These are phyloP conservation scores for Passer montanus DNA, from an alignment of 2,113 vertebrate species.

Conservation along the genomic window DNA sequence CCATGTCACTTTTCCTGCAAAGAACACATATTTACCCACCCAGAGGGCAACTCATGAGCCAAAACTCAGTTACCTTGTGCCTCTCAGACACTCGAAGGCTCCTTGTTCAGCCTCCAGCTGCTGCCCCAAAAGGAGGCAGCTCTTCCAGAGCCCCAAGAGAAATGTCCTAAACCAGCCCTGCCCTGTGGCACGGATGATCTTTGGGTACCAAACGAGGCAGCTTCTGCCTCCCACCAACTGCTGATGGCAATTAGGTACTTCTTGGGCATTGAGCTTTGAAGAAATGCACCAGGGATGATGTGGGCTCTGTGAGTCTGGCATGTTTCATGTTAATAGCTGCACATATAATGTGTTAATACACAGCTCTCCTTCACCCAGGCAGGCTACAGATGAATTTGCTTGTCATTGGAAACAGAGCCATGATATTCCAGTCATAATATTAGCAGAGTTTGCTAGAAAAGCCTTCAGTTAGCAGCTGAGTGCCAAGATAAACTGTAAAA, in stretches of 20 bases:
- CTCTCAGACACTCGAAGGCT: neutral
- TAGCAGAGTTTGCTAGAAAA: neutral
- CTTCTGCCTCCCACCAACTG: neutral
- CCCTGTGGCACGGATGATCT: neutral
- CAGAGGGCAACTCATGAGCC: neutral
- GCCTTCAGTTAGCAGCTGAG: neutral
- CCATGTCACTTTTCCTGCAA: neutral
- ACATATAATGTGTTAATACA: neutral
- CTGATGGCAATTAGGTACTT: neutral
- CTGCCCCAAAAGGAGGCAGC: neutral
- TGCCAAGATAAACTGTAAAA: neutral
- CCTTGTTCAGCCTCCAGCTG: neutral
- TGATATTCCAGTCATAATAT: neutral
- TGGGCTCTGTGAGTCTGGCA: neutral
- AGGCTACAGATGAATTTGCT: neutral
- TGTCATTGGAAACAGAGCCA: neutral
- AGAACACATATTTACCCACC: neutral
- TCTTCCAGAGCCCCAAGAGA: neutral
- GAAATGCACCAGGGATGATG: neutral
- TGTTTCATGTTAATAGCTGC: neutral
- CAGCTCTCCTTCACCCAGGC: neutral
- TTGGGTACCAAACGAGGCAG: neutral
- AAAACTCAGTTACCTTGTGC: neutral
- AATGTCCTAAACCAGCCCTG: neutral
- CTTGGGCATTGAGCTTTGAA: neutral